phyloP scores from a whole-genome alignment of 2,888 invertebrate genomes.

The Noctua janthe region DNA sequence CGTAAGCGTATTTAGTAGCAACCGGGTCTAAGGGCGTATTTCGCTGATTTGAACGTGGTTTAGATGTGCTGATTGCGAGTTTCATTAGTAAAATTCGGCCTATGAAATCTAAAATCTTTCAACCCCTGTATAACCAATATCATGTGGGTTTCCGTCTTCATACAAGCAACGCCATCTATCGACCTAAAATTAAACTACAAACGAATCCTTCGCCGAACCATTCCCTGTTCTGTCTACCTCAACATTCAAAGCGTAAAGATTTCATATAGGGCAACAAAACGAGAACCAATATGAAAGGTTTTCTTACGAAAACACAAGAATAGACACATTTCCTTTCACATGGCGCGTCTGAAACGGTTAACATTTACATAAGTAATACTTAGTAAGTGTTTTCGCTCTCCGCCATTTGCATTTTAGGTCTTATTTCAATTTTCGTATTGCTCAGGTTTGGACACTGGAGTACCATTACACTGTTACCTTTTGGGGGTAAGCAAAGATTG shows the following conservation, averaged over 20 bases:
- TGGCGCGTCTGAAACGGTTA: constrained; percentile 43
- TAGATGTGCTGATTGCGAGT: not conserved
- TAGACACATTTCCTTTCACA: constrained; percentile 28
- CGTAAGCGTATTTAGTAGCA: not conserved
- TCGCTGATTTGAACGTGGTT: not conserved
- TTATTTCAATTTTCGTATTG: constrained; percentile 43
- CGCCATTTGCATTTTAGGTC: constrained; percentile 58
- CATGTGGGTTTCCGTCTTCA: no score
- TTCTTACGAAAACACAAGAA: constrained; percentile 31
- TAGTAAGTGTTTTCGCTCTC: constrained; percentile 56
- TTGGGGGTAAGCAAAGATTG: constrained; percentile 29
- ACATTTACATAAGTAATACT: constrained; percentile 65
- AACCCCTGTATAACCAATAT: not conserved
- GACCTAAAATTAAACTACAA: not conserved
- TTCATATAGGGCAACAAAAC: constrained; percentile 10
- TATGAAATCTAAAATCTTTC: not conserved
- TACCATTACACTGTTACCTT: constrained; percentile 30
- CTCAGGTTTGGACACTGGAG: constrained; percentile 27
- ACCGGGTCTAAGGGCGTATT: not conserved
- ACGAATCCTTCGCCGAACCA: not conserved
- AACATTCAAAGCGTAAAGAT: constrained; percentile 2
- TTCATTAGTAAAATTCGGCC: not conserved
- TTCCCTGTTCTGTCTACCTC: not conserved
- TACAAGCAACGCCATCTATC: constrained; percentile 43
- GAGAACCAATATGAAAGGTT: constrained; percentile 34